Evolutionary conservation across 2,888 invertebrate genomes (phyloP), one percentile per base, ranked within the genome.

Genomic region (Clusia tigrina): DNA sequence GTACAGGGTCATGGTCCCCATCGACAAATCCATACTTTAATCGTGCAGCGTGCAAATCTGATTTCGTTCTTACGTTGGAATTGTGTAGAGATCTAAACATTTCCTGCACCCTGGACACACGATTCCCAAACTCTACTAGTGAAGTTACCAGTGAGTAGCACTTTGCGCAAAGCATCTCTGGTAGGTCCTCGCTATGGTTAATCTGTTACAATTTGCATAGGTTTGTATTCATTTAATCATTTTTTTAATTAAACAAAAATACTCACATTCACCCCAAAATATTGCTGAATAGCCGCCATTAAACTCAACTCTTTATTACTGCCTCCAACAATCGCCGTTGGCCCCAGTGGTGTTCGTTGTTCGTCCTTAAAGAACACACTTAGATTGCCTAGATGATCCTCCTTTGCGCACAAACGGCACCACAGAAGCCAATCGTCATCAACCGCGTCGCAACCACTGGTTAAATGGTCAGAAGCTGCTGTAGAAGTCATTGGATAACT

Each of bases 371-470:
- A 58, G 17, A 76, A 72, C 10, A 79, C 72, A 61, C 78, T 77
- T 1, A 79, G 72, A 26, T 78, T 80, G 6, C 74, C 69, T 25
- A 67, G 66, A 1, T 58, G 9, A 61, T 78, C 78, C 18, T 77
- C 76, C 51, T 76, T 73, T 24, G 79, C 79, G 60, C 79, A 79
- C 0, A 79, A 71, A 1, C 79, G 74, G 65, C 79, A 79, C 79
- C 79, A 79, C 10, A 63, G 63, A 12, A 60, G 69, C 79, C 79
- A 79, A 48, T 71, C 54, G 24, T n/a, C n/a, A n/a, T n/a, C n/a
- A n/a, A n/a, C n/a, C n/a, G n/a, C n/a, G n/a, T n/a, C n/a, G n/a
- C n/a, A n/a, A n/a, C n/a, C n/a, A n/a, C n/a, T n/a, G n/a, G n/a
- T n/a, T n/a, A n/a, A n/a, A n/a, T n/a, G n/a, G n/a, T n/a, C n/a